Evolutionary conservation across 2,888 invertebrate species (phyloP).

Genomic region (Fissipunctia ypsillon): DNA sequence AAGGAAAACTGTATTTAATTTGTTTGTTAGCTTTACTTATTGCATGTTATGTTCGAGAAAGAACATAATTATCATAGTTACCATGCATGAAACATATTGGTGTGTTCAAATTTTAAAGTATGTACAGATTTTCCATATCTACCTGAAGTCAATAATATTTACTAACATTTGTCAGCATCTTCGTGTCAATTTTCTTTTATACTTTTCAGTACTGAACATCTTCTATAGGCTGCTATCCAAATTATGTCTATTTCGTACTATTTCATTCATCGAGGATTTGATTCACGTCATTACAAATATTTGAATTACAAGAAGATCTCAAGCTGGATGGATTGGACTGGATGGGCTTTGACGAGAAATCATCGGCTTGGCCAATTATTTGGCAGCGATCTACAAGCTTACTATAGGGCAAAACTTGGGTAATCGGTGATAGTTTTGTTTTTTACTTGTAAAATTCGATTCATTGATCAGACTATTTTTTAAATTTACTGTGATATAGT

Average conservation of each 20-base stretch:
- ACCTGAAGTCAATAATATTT: background rate
- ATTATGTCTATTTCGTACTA: background rate
- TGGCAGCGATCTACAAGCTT: background rate
- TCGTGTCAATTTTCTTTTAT: background rate
- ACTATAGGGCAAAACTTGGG: no score
- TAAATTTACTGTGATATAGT: no score
- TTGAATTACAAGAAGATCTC: background rate
- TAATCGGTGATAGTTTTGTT: no score
- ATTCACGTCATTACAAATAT: background rate
- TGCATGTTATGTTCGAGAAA: background rate
- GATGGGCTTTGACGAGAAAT: background rate
- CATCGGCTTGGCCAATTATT: background rate
- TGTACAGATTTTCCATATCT: background rate
- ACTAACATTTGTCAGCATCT: background rate
- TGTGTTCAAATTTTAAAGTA: background rate
- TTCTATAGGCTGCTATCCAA: background rate
- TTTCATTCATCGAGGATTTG: background rate
- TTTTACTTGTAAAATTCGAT: no score
- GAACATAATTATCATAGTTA: background rate
- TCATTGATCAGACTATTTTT: no score
- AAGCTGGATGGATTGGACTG: background rate
- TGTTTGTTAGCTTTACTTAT: background rate
- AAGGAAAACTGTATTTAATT: constrained; percentile 36
- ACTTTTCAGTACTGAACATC: background rate
- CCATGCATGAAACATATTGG: background rate